phyloP scores from a whole-genome alignment of 2,797 vertebrate species.

The Phrynocephalus forsythii region DNA sequence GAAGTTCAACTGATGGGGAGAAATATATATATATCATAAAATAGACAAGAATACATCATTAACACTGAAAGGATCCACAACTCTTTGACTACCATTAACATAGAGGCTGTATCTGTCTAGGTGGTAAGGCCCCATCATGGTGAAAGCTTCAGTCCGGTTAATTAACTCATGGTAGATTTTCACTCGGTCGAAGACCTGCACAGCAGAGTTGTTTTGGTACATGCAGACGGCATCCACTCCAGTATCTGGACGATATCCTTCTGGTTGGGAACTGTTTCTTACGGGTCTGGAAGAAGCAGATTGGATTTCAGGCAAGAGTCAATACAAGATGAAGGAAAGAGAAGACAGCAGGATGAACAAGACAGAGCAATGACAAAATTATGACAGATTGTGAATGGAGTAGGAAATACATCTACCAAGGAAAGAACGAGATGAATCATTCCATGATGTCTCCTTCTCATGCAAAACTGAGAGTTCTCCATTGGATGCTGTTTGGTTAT shows the following conservation, averaged over 20 bases:
- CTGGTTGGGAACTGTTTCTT: constrained; percentile 28
- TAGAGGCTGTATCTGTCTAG: constrained; percentile 76
- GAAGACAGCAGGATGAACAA: too few relatives aligned
- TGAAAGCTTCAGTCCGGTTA: constrained; percentile 60
- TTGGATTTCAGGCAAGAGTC: too few relatives aligned
- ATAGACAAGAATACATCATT: background rate
- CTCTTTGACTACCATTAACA: constrained; percentile 67
- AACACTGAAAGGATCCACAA: background rate
- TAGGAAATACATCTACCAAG: too few relatives aligned
- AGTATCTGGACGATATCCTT: constrained; percentile 52
- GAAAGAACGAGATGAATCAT: too few relatives aligned
- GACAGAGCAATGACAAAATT: too few relatives aligned
- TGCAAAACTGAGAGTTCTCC: too few relatives aligned
- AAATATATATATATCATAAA: too few relatives aligned
- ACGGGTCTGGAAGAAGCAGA: constrained; percentile 58
- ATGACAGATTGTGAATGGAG: too few relatives aligned
- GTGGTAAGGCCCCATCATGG: constrained; percentile 69
- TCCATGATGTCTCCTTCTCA: too few relatives aligned
- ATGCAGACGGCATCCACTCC: constrained; percentile 68
- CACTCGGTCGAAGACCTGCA: constrained; percentile 42
- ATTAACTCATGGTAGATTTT: constrained; percentile 72
- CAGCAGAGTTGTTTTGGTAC: constrained; percentile 43
- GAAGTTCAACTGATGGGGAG: too few relatives aligned
- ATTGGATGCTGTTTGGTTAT: too few relatives aligned
- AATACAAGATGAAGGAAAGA: too few relatives aligned